Base-by-base conservation (phyloP, 2,797 vertebrate species). In the Aulostomus chinensis region DNA sequence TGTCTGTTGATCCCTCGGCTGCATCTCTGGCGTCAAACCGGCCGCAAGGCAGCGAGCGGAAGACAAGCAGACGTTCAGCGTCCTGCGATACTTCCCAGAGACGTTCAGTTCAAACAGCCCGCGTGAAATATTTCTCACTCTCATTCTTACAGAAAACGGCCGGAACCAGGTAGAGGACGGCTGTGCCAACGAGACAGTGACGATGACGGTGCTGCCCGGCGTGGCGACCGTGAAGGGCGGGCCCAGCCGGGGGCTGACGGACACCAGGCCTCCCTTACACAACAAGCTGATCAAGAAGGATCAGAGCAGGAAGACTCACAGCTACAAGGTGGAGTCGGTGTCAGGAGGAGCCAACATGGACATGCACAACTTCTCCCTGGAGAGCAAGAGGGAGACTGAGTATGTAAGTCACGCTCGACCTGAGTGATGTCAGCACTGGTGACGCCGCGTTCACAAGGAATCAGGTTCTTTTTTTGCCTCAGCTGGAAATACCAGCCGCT, bases 311-410 rank as follows among this genome's bases (percentile, higher is more conserved):
- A 95, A 94, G 72, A 92, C 86, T 0, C 95, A 95, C 46, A 94
- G 91, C 67, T 93, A 94, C 84, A 97, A 95, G 85, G 84, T 93
- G 20, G 92, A 94, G 38, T 91, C 92, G 0, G 89, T 94, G 63
- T 90, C 93, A 0, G 92, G 91, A 8, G 82, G 78, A 67, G 67
- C 86, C 79, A 93, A 90, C 46, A 91, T 86, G 0, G 94, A 98
- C 73, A 91, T 92, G 20, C 87, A 94, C 74, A 97, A 97, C 87
- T 95, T 95, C 82, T 96, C 94, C 85, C 92, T 94, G 24, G 94
- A 96, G 78, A 93, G 85, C 68, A 95, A 96, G 78, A 91, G 89
- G 80, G 94, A 96, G 81, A 89, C 88, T 2, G 95, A 97, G 90
- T 96, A 97, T 37, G 96, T 98, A 91, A 97, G 95, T 92, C 37